These are phyloP conservation scores for Aphelenchoides besseyi DNA, from an alignment of 1,140 invertebrate genomes.

Conservation along the genomic window DNA sequence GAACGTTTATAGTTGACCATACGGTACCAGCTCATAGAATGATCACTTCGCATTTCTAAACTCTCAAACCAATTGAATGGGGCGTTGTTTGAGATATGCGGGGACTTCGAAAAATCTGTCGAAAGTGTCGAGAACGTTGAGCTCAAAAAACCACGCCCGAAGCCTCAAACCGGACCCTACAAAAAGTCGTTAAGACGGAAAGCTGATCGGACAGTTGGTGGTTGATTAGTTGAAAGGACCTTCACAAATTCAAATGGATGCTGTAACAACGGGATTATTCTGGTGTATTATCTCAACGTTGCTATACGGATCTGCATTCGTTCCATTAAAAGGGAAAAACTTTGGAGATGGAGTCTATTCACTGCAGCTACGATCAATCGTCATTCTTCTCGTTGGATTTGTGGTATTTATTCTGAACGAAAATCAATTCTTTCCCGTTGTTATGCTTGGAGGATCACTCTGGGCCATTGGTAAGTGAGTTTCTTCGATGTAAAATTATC, in stretches of 20 bases:
- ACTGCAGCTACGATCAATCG: constrained; percentile 12
- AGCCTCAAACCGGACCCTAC: background rate
- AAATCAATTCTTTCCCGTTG: background rate
- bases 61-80: too few relatives aligned
- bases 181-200: background rate
- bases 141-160: background rate
- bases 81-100: too few relatives aligned
- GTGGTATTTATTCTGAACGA: background rate
- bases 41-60: too few relatives aligned
- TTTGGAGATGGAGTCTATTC: constrained; percentile 19
- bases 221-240: background rate
- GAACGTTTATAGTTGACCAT: too few relatives aligned
- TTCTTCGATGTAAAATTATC: background rate
- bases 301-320: constrained; percentile 18
- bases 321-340: background rate
- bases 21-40: too few relatives aligned
- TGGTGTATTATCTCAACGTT: constrained; percentile 1
- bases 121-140: background rate
- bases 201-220: background rate
- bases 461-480: constrained; percentile 16
- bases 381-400: background rate
- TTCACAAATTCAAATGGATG: background rate
- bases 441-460: constrained; percentile 9
- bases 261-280: background rate
- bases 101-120: background rate